A percentile compares a stretch with the other conserved stretches of the same genome.
Conservation (phyloP, 2,888 invertebrate species). For the Hirtodrosophila cameraria region DNA sequence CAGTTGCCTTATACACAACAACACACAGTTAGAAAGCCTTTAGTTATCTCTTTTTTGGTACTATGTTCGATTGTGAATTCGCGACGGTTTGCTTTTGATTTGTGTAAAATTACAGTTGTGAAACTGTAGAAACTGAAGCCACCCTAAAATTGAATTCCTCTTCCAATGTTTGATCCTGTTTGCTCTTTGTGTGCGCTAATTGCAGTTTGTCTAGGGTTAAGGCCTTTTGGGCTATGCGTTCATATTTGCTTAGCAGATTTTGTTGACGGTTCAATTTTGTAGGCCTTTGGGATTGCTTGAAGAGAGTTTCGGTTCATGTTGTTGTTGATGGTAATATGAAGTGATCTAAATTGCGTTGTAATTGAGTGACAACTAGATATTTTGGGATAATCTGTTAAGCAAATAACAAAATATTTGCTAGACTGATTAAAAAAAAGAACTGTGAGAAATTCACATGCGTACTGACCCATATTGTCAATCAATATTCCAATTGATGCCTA, state of each 20-base stretch:
- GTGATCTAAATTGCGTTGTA: slow-evolving; percentile 54
- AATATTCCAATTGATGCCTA: slow-evolving; percentile 30
- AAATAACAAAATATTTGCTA: slow-evolving; percentile 38
- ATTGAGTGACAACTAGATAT: slow-evolving; percentile 36
- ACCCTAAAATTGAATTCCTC: slow-evolving; percentile 19
- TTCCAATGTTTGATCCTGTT: slow-evolving; percentile 46
- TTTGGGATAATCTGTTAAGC: slow-evolving; percentile 29
- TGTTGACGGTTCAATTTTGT: slow-evolving; percentile 40
- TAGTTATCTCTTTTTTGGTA: slow-evolving; percentile 7
- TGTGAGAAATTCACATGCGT: neutral
- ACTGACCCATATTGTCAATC: slow-evolving; percentile 42
- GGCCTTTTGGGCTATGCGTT: slow-evolving; percentile 26
- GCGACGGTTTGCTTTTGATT: slow-evolving; percentile 56
- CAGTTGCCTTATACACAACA: no score
- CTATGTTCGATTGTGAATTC: slow-evolving; percentile 37
- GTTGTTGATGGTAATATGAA: slow-evolving; percentile 23
- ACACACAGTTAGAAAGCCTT: slow-evolving; percentile 6
- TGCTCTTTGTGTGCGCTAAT: slow-evolving; percentile 63
- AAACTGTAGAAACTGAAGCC: slow-evolving; percentile 9
- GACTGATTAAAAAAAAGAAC: slow-evolving; percentile 1
- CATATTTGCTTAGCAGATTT: slow-evolving; percentile 53
- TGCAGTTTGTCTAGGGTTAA: slow-evolving; percentile 64
- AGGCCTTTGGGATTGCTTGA: slow-evolving; percentile 30
- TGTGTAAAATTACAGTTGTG: slow-evolving; percentile 63
- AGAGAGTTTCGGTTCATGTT: slow-evolving; percentile 19